Base-by-base conservation (phyloP, 2,888 invertebrate species). In the Leptothorax acervorum region DNA sequence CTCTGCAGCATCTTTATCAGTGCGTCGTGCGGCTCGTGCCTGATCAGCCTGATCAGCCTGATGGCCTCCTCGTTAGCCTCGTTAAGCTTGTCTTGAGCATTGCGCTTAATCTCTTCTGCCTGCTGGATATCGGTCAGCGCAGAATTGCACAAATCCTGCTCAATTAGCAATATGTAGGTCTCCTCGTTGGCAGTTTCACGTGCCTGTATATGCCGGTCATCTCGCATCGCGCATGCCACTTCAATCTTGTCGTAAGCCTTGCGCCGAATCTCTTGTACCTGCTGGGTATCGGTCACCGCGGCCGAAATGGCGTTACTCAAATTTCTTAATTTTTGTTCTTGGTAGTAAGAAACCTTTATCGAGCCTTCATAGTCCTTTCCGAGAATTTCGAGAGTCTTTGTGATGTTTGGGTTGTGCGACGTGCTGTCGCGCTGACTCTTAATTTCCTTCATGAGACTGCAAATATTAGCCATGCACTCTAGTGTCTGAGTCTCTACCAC, bases 1-100 rank as follows among this genome's bases (percentile, higher is more conserved):
- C 98, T 97, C 86, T 98, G 96, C 78, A 99, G 95, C 97, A 99
- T 98, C 95, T 98, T 98, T 98, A 99, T 99, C 70, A 99, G 96
- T 0, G 99, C 98, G 0, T 99, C 99, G 88, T 99, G 96, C n/a
- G n/a, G n/a, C n/a, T n/a, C n/a, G n/a, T n/a, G n/a, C n/a, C n/a
- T n/a, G n/a, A n/a, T n/a, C n/a, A n/a, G n/a, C 23, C 23, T 23
- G 23, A 23, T 23, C 23, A 23, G 23, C 9, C 99, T 97, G 88
- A 99, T 98, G 0, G 98, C 98, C 94, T 98, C 98, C 92, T 98
- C 98, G 92, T 98, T 98, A 11, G 99, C 98, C 95, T 99, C 99
- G 92, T 97, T 97, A 76, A 99, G 98, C 93, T 98, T 97, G 35
- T 97, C 96, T 45, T 99, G 95, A 0, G 98, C 98, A 87, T 97